Base-by-base conservation (phyloP, 1,140 invertebrate species). In the Eriosoma lanigerum region DNA sequence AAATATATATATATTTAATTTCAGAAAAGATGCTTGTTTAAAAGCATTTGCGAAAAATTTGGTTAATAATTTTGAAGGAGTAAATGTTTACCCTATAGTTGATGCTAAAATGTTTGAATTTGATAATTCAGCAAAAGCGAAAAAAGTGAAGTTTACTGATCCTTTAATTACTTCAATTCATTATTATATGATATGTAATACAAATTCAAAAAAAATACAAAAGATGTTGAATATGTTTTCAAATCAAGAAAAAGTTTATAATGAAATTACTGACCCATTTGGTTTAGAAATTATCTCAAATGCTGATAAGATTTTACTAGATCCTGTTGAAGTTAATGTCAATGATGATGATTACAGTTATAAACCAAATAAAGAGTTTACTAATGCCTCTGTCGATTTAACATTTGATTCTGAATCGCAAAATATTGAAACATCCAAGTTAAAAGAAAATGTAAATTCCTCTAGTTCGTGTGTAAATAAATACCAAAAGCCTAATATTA, bases 71-170 rank as follows among this genome's bases (percentile, higher is more conserved):
- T 4, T 4, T 38, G 3, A 38, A 38, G 32, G 32, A 38, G 3
- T 38, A 8, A 38, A 8, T 38, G 6, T 1, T 29, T 19, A 15
- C 24, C 56, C 56, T 8, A 29, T 29, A 12, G 10, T 38, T 38
- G 12, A 44, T 44, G 10, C 62, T 21, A 44, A 38, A 5, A 44
- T 66, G 62, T 44, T n/a, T 46, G 3, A 70, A 26, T 2, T 0
- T 48, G 15, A 26, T 44, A 15, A 17, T 60, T 32, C 24, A 15
- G 10, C 19, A 58, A 76, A 76, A 76, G 13, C 58, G 21, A 44
- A 6, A 58, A 76, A 76, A 76, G 21, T 76, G n/a, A 44, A 6
- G 0, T 76, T 76, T 76, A 21, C 73, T 5, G 32, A 60, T 19
- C 73, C 73, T 17, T 54, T 56, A 2, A 46, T 76, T 8, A 76